These are phyloP conservation scores for Ciona savignyi DNA, from an alignment of 23 tunicate species.

Conservation along the genomic window DNA sequence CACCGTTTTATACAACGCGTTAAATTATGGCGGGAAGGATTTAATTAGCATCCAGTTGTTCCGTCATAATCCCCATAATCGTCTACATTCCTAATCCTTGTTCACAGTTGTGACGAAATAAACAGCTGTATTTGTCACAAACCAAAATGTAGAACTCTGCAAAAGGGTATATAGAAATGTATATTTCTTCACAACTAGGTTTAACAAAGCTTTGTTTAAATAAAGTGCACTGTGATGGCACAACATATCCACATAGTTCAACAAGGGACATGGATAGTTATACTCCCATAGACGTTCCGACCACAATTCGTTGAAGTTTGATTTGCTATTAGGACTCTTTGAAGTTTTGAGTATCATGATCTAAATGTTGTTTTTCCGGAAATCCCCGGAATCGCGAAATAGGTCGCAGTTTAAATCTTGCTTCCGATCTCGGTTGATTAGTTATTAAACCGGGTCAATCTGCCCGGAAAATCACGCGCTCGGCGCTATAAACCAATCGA, in stretches of 20 bases:
- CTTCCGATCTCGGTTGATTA: background rate
- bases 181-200: too few relatives aligned
- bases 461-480: background rate
- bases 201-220: too few relatives aligned
- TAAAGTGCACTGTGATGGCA: too few relatives aligned
- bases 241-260: too few relatives aligned
- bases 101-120: background rate
- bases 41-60: background rate
- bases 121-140: background rate
- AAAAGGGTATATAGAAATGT: too few relatives aligned
- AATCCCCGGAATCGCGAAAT: background rate
- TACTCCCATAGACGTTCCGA: too few relatives aligned
- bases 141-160: too few relatives aligned
- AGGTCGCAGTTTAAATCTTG: background rate
- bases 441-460: background rate
- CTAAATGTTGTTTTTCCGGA: background rate
- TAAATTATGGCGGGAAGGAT: background rate
- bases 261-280: too few relatives aligned
- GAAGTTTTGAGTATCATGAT: too few relatives aligned
- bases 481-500: background rate
- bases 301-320: too few relatives aligned
- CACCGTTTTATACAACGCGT: background rate
- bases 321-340: too few relatives aligned
- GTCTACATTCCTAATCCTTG: background rate
- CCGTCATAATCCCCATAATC: background rate